Evolutionary conservation across 1,140 invertebrate genomes (phyloP), one percentile per base, ranked within the genome.

Genomic region (Panulirus ornatus): DNA sequence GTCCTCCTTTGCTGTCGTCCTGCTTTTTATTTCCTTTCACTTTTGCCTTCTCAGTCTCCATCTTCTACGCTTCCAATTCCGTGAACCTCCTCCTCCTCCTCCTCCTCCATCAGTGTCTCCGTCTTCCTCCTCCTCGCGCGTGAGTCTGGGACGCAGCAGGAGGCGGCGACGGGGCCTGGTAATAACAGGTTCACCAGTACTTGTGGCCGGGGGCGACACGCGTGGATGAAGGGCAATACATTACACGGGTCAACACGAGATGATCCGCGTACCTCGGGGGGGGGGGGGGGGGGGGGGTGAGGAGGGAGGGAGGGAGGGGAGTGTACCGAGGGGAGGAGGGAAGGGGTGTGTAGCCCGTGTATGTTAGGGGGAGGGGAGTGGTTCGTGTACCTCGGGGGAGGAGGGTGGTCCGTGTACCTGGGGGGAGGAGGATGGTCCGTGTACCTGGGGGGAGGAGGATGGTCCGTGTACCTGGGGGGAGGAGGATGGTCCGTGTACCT

Each of bases 141-240:
- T 79, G 76, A 36, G 76, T 14, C 75, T 22, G 34, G 54, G 51
- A 19, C 14, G 42, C 51, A 66, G 42, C 54, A 63, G 34, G 51
- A 83, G 79, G 79, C 63, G 82, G 19, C 82, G 63, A 47, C 36
- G n/a, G 63, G 82, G 63, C 54, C 16, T 19, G 70, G 40, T 84
- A 84, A 84, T 84, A 44, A 84, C 63, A 71, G 82, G 82, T 44
- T 84, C 82, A 84, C 6, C 82, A 40, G 63, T 71, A 30, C 63
- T 63, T 27, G 5, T 19, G 40, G 38, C 44, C 63, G 19, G 54
- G 40, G 82, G 82, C 40, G 82, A 84, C 63, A 42, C 63, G 38
- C 36, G 79, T 44, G 47, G n/a, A n/a, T n/a, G n/a, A n/a, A n/a
- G n/a, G n/a, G 79, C 44, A 51, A 51, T 51, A 54, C 47, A 82